Percentiles rank a stretch among this genome's conserved stretches.
Conservation (phyloP, 2,888 invertebrate species). For the Cryptocephalus moraei region DNA sequence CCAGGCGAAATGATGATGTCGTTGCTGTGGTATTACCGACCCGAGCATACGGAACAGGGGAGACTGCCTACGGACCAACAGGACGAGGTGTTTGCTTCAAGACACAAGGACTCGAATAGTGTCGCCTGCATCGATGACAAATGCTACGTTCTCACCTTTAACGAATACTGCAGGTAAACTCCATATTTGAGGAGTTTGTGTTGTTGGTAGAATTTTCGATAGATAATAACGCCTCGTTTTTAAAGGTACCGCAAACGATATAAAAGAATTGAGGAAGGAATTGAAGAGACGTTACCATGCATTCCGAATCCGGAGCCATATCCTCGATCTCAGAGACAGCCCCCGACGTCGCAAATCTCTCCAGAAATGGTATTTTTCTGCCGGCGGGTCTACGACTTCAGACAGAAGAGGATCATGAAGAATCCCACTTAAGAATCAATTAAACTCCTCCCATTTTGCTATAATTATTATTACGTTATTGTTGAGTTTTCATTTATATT, state of each 20-base stretch:
- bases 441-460: constrained; percentile 4
- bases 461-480: constrained; percentile 6
- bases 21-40: constrained; percentile 93
- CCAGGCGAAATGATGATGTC: constrained; percentile 97
- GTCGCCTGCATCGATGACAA: constrained; percentile 97
- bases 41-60: constrained; percentile 91
- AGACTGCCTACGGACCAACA: constrained; percentile 68
- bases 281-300: constrained; percentile 57
- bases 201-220: neutral
- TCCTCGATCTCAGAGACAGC: constrained; percentile 46
- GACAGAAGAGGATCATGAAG: constrained; percentile 63
- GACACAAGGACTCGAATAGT: constrained; percentile 90
- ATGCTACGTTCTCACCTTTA: constrained; percentile 91
- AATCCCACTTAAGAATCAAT: constrained; percentile 34
- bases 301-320: constrained; percentile 61
- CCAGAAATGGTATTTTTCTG: constrained; percentile 90
- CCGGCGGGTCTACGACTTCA: constrained; percentile 89
- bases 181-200: constrained; percentile 19
- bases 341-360: constrained; percentile 54
- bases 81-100: constrained; percentile 92
- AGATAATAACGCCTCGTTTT: no score
- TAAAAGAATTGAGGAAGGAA: constrained; percentile 67
- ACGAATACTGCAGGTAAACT: constrained; percentile 87
- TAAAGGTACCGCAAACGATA: constrained; percentile 69
- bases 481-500: constrained; percentile 5